Conservation (phyloP, 2,888 invertebrate species). For the Merodon equestris region DNA sequence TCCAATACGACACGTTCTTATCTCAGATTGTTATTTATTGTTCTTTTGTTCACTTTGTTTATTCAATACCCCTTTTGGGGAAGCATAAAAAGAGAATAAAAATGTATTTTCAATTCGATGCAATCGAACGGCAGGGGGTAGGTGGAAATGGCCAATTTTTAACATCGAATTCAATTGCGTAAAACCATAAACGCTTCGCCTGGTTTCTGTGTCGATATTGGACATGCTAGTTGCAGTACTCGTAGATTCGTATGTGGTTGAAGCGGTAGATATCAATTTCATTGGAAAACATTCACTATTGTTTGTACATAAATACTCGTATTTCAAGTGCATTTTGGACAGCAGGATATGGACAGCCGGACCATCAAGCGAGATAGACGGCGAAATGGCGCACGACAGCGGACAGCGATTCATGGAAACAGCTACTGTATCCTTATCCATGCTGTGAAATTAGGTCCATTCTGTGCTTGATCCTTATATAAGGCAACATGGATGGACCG, state of each 20-base stretch:
- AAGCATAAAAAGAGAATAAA: background rate
- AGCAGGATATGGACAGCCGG: background rate
- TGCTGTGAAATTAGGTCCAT: too few species aligned
- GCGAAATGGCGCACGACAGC: too few species aligned
- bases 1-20: conserved; percentile 21
- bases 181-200: conserved; percentile 52
- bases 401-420: too few species aligned
- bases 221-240: conserved; percentile 13
- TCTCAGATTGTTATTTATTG: conserved; percentile 50
- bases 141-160: conserved; percentile 46
- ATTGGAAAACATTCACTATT: too few species aligned
- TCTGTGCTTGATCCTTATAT: too few species aligned
- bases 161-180: conserved; percentile 62
- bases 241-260: conserved; percentile 44
- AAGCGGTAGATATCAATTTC: background rate
- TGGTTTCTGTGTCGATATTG: conserved; percentile 18
- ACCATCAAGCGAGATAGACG: conserved; percentile 9
- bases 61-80: conserved; percentile 9
- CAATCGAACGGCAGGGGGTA: background rate
- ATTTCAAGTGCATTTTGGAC: conserved; percentile 23
- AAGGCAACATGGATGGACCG: too few species aligned
- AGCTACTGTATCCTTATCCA: too few species aligned
- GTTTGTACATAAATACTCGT: too few species aligned
- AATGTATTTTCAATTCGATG: conserved; percentile 5
- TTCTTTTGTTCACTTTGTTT: conserved; percentile 43